phyloP scores from a whole-genome alignment of 1,140 invertebrate species.

The Hirudo medicinalis region DNA sequence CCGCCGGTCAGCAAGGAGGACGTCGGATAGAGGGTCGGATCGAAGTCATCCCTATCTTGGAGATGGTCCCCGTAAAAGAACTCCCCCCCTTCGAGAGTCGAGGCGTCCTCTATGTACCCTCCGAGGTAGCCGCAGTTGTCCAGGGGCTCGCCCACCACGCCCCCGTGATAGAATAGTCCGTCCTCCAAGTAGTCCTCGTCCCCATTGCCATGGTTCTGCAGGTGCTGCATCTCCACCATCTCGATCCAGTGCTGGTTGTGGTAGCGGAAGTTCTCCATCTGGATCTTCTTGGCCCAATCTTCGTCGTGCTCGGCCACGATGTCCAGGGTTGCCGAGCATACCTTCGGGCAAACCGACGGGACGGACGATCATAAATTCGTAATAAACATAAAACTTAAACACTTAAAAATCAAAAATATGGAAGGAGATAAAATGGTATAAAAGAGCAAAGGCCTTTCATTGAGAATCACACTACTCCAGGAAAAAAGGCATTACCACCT shows the following conservation, averaged over 20 bases:
- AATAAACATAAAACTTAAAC: too few relatives aligned
- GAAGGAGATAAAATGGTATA: too few relatives aligned
- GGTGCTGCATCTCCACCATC: slow-evolving; percentile 56
- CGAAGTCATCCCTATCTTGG: neutral
- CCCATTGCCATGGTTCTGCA: neutral
- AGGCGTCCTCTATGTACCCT: slow-evolving; percentile 1
- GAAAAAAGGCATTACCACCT: too few relatives aligned
- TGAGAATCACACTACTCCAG: too few relatives aligned
- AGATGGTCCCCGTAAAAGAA: slow-evolving; percentile 8
- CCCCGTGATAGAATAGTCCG: neutral
- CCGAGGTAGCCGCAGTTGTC: neutral
- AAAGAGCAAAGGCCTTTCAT: too few relatives aligned
- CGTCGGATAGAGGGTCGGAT: neutral
- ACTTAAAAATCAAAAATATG: too few relatives aligned
- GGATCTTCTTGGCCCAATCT: slow-evolving; percentile 79
- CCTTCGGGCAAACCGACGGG: neutral
- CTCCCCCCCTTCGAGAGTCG: neutral
- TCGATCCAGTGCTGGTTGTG: slow-evolving; percentile 96
- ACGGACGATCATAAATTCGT: too few relatives aligned
- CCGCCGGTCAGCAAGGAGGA: neutral
- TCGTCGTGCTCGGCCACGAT: slow-evolving; percentile 58
- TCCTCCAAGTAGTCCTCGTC: neutral
- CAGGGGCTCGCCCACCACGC: neutral
- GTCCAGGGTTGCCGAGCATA: slow-evolving; percentile 29
- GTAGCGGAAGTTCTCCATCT: slow-evolving; percentile 82